Evolutionary conservation across 2,113 vertebrate species (phyloP).

Genomic region (Mobula hypostoma): DNA sequence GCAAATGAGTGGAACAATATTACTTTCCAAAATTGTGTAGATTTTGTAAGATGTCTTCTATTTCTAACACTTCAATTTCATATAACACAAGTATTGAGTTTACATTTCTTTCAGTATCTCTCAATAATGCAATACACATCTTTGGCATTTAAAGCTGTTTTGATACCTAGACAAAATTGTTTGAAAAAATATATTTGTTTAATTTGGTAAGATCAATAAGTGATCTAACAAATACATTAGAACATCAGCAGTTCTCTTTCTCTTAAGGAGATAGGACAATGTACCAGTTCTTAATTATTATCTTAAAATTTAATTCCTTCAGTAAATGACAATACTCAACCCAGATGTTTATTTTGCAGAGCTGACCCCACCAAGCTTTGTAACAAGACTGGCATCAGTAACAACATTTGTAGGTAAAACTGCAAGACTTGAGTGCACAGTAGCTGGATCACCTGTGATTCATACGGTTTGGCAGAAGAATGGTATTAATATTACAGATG

Average conservation of each 20-base stretch:
- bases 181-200: background rate
- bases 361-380: constrained; percentile 84
- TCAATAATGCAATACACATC: background rate
- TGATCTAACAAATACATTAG: background rate
- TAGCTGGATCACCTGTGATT: constrained; percentile 82
- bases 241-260: background rate
- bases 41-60: background rate
- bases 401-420: constrained; percentile 86
- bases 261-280: constrained; percentile 3
- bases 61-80: background rate
- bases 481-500: constrained; percentile 67
- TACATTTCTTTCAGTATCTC: background rate
- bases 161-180: background rate
- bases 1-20: background rate
- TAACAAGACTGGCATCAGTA: constrained; percentile 84
- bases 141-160: background rate
- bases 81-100: background rate
- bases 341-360: constrained; percentile 79
- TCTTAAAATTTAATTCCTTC: background rate
- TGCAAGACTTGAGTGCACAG: constrained; percentile 78
- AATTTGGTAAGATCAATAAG: background rate
- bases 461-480: constrained; percentile 91
- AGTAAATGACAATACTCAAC: constrained; percentile 12
- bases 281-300: background rate
- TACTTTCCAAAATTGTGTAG: background rate